A percentile compares a stretch with the other conserved stretches of the same genome.
Evolutionary conservation across 2,888 invertebrate species (phyloP).

Genomic region (Furcula furcula): DNA sequence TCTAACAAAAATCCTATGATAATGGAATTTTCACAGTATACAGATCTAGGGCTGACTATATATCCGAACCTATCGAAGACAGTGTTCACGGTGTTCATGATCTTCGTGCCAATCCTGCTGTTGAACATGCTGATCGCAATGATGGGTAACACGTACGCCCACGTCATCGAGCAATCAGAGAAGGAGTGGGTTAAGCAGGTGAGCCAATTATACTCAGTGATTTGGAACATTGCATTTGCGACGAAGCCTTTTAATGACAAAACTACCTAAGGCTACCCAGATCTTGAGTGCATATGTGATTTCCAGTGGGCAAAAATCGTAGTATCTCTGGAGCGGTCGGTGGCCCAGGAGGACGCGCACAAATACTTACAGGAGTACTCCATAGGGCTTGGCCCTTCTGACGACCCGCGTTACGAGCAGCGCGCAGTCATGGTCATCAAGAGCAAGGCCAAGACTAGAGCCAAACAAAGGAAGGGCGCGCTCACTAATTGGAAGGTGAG

Average conservation of each 20-base stretch:
- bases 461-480: slow-evolving; percentile 97
- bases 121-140: slow-evolving; percentile 99
- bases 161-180: slow-evolving; percentile 98
- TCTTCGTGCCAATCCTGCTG: slow-evolving; percentile 97
- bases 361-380: slow-evolving; percentile 97
- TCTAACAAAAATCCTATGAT: too few relatives aligned
- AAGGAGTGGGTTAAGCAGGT: slow-evolving; percentile 99
- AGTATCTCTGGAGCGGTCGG: slow-evolving; percentile 96
- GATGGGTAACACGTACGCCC: slow-evolving; percentile 99
- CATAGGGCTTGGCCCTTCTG: slow-evolving; percentile 92
- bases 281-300: neutral
- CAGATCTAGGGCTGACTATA: slow-evolving; percentile 93
- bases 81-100: slow-evolving; percentile 99
- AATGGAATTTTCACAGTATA: slow-evolving; percentile 87
- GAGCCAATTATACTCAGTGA: too few relatives aligned
- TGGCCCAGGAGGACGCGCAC: slow-evolving; percentile 94
- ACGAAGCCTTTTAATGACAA: too few relatives aligned
- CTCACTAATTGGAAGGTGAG: slow-evolving; percentile 97
- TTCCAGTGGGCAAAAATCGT: slow-evolving; percentile 98
- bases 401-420: slow-evolving; percentile 91
- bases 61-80: slow-evolving; percentile 96
- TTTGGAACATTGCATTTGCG: too few relatives aligned
- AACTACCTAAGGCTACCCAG: too few relatives aligned
- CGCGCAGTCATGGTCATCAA: slow-evolving; percentile 99
- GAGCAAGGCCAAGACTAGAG: slow-evolving; percentile 96